Base-by-base conservation (phyloP, 2,888 invertebrate species). In the Halocaridina rubra region DNA sequence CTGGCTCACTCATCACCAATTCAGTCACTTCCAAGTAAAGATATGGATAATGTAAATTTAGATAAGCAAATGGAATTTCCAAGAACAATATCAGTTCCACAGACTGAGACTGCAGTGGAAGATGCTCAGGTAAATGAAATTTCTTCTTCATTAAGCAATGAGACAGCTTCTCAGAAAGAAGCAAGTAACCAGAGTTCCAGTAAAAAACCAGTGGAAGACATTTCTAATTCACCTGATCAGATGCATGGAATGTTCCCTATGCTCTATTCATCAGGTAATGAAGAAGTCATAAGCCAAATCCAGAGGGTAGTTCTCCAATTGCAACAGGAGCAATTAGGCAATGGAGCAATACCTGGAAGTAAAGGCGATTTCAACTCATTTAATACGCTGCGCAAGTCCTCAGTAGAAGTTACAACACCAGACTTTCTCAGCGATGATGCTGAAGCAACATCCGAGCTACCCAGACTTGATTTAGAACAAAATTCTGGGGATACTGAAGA, bases 271-370 rank as follows among this genome's bases (percentile, higher is more conserved):
- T 59, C 57, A 3, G 77, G 78, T 33, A 82, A 82, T 24, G 67
- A 77, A 22, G 82, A 39, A 32, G 82, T 82, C 24, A 71, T 82
- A 10, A 72, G 72, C 33, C 82, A 82, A 30, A 82, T 82, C 24
- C 78, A 82, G 22, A 57, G 32, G 33, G 78, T 82, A 30, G 78
- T 82, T 27, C 29, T 77, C 16, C 78, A 82, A 19, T 39, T 82
- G 13, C 82, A 82, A 46, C 29, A 82, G 30, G 10, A 82, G 22
- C 77, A 82, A 19, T 24, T 71, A n/a, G 46, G 53, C 16, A 7
- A 29, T 2, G 69, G 53, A 53, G 53, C n/a, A 53, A 19, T 16
- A 7, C 4, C 7, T 10, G 53, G 53, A 10, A 19, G 53, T n/a
- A n/a, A n/a, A n/a, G n/a, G n/a, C n/a, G n/a, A n/a, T n/a, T n/a